Percentiles rank a stretch among this genome's conserved stretches.
phyloP scores from a whole-genome alignment of 2,888 invertebrate species.

The Bugula neritina region DNA sequence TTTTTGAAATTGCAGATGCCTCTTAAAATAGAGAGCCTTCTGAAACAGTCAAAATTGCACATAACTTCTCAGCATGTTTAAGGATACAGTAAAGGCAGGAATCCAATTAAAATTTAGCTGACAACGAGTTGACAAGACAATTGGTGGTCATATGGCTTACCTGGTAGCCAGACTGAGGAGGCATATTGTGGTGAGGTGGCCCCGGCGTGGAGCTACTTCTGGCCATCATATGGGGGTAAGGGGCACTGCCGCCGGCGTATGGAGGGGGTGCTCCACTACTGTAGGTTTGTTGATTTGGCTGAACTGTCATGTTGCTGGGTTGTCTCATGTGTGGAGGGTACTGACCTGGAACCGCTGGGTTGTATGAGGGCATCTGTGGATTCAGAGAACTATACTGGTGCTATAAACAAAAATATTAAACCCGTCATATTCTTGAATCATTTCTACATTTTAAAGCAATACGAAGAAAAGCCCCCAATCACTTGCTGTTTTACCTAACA shows the following conservation, averaged over 20 bases:
- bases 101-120: too few species aligned
- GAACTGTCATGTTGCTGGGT: background rate
- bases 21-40: too few species aligned
- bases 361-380: background rate
- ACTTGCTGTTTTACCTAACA: too few species aligned
- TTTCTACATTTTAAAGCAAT: too few species aligned
- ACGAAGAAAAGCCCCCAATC: too few species aligned
- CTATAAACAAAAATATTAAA: background rate
- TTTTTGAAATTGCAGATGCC: too few species aligned
- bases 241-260: background rate
- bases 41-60: too few species aligned
- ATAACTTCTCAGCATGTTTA: too few species aligned
- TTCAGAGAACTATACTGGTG: background rate
- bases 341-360: background rate
- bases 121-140: too few species aligned
- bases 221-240: background rate
- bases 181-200: background rate
- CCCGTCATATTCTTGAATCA: background rate
- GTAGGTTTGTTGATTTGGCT: conserved; percentile 7
- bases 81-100: too few species aligned
- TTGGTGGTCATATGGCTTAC: background rate
- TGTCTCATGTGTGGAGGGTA: conserved; percentile 9
- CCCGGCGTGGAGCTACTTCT: background rate
- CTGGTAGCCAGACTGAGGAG: background rate
- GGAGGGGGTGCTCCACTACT: conserved; percentile 6